Base-by-base conservation (phyloP, 2,797 vertebrate species). In the Acipenser oxyrinchus region DNA sequence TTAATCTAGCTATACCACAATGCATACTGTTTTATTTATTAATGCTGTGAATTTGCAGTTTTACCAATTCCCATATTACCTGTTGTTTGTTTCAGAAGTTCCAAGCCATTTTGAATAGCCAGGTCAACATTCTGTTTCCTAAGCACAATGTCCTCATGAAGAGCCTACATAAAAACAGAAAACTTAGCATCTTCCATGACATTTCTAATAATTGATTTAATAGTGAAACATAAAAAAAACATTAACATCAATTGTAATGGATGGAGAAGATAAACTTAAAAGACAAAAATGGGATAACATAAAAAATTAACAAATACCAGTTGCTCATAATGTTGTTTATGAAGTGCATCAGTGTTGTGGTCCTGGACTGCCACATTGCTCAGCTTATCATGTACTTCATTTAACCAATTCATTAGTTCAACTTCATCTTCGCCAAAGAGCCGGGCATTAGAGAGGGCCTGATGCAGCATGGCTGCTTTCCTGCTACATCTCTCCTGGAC, bases 401-500 rank as follows among this genome's bases (percentile, higher is more conserved):
- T 91, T 75, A 99, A 92, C 97, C 97, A 99, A 87, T 93, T 98
- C 93, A 99, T 93, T 81, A 99, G 81, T 62, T 93, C 95, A 79
- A 99, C 96, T 84, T 98, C 94, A 0, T 98, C 95, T 75, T 97
- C 94, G 69, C 96, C 95, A 79, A 99, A 99, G 76, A 97, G 91
- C 82, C 91, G 94, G 72, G 96, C 94, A 73, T 99, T 99, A 69
- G 91, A 93, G 82, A 93, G 87, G 64, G 97, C 96, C 83, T 95
- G 94, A 74, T 87, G 92, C 71, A 98, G 89, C 79, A 95, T 89
- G 82, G 94, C 92, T n/a, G 90, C 92, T 82, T 89, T 93, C 83
- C 87, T 90, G 79, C 83, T 86, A 80, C 89, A 93, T 78, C 90
- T 91, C 83, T 95, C 93, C 89, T 96, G 93, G 72, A 98, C 89